Conservation (phyloP, 2,797 vertebrate genomes). For the Sorex maritimensis region DNA sequence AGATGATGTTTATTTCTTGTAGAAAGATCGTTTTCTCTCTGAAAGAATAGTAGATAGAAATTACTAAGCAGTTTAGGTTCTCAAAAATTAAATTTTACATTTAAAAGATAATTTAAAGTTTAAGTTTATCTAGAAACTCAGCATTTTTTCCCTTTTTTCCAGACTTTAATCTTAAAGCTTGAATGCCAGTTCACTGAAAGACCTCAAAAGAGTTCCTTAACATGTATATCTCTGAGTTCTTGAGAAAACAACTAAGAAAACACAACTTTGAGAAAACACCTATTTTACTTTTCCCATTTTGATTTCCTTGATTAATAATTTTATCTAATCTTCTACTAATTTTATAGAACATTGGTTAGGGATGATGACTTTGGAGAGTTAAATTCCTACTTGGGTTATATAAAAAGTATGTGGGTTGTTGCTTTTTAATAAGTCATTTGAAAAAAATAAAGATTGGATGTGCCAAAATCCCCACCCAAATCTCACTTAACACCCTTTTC, state of each 20-base stretch:
- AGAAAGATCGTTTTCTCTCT: neutral
- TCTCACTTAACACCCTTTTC: conserved; percentile 69
- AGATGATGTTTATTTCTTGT: neutral
- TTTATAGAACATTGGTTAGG: conserved; percentile 61
- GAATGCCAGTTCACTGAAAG: conserved; percentile 25
- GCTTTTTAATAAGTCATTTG: conserved; percentile 70
- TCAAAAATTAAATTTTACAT: conserved; percentile 43
- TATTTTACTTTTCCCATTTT: conserved; percentile 70
- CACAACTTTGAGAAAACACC: neutral
- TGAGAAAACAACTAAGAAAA: conserved; percentile 58
- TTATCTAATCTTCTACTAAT: conserved; percentile 53
- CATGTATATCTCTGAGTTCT: conserved; percentile 4
- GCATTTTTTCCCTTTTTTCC: neutral
- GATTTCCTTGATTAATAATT: conserved; percentile 68
- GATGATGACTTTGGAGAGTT: conserved; percentile 51
- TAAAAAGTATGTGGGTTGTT: conserved; percentile 61
- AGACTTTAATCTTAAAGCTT: conserved; percentile 59
- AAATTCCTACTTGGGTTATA: conserved; percentile 33
- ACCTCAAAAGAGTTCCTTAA: conserved; percentile 7
- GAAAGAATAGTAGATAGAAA: neutral
- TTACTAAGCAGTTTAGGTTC: neutral
- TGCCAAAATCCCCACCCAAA: conserved; percentile 69
- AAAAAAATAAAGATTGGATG: conserved; percentile 70
- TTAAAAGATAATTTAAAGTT: conserved; percentile 61
- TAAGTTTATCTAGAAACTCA: conserved; percentile 21